Evolutionary conservation across 2,797 vertebrate genomes (phyloP).

Genomic region (Anabas testudineus): DNA sequence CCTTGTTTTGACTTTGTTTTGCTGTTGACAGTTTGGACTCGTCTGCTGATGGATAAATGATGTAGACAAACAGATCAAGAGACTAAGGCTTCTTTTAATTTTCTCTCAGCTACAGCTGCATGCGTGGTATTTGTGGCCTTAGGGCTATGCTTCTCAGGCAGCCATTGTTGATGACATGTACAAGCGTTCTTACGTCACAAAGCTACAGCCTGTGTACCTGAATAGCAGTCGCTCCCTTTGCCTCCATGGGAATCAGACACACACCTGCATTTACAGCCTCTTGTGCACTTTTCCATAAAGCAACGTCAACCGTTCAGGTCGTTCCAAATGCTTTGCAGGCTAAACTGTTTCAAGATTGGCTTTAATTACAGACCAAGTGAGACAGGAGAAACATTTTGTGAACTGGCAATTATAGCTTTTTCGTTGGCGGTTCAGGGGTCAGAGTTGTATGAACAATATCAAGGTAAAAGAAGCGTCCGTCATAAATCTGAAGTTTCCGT

Average conservation of each 20-base stretch:
- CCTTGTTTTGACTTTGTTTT: not conserved
- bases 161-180: constrained; percentile 76
- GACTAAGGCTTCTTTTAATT: constrained; percentile 13
- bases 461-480: constrained; percentile 25
- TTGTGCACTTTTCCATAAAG: constrained; percentile 32
- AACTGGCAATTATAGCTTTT: constrained; percentile 70
- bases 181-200: constrained; percentile 67
- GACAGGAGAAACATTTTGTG: constrained; percentile 60
- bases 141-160: constrained; percentile 63
- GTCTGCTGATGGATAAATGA: constrained; percentile 37
- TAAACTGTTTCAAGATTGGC: constrained; percentile 63
- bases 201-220: constrained; percentile 42
- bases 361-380: constrained; percentile 68
- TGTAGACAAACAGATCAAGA: constrained; percentile 35
- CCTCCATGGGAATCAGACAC: constrained; percentile 45
- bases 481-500: constrained; percentile 28
- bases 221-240: constrained; percentile 48
- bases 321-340: constrained; percentile 48
- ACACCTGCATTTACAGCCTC: constrained; percentile 62
- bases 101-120: constrained; percentile 69
- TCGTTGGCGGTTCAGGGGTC: constrained; percentile 64
- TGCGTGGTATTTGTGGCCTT: constrained; percentile 67
- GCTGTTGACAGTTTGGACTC: constrained; percentile 34
- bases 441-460: constrained; percentile 42
- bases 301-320: constrained; percentile 56